Conservation (phyloP, 1,140 invertebrate genomes). For the Pseudomyrmex sp. region DNA sequence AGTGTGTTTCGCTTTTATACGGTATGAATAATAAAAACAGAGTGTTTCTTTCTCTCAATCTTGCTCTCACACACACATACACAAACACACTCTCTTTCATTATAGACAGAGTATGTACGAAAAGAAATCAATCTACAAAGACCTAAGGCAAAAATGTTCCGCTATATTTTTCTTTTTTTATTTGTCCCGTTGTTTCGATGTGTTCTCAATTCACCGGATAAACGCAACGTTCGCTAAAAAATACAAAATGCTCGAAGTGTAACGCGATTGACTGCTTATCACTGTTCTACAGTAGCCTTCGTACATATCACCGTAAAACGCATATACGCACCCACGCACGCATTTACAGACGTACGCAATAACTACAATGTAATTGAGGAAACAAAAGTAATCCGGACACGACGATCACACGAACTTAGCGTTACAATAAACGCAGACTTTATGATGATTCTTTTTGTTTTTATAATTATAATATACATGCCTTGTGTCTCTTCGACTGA, state of each 20-base stretch:
- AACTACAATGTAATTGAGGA: conserved; percentile 54
- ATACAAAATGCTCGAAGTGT: too few species aligned
- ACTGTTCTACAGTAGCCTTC: too few species aligned
- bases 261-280: too few species aligned
- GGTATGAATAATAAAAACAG: conserved; percentile 66
- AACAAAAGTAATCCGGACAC: conserved; percentile 54
- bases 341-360: neutral
- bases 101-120: too few species aligned
- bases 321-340: conserved; percentile 1
- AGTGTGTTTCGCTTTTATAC: conserved; percentile 38
- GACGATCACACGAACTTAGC: conserved; percentile 37
- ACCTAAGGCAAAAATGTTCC: too few species aligned
- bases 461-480: conserved; percentile 31
- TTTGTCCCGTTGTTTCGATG: too few species aligned
- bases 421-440: neutral
- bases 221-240: too few species aligned
- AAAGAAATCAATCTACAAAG: too few species aligned
- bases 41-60: conserved; percentile 1
- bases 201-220: too few species aligned
- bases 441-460: conserved; percentile 32
- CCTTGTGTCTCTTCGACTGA: conserved; percentile 26
- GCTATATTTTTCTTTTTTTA: too few species aligned
- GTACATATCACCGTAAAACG: neutral
- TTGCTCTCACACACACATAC: conserved; percentile 8
- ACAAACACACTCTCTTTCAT: neutral